phyloP scores from a whole-genome alignment of 2,888 invertebrate species.

The Cybosia mesomella region DNA sequence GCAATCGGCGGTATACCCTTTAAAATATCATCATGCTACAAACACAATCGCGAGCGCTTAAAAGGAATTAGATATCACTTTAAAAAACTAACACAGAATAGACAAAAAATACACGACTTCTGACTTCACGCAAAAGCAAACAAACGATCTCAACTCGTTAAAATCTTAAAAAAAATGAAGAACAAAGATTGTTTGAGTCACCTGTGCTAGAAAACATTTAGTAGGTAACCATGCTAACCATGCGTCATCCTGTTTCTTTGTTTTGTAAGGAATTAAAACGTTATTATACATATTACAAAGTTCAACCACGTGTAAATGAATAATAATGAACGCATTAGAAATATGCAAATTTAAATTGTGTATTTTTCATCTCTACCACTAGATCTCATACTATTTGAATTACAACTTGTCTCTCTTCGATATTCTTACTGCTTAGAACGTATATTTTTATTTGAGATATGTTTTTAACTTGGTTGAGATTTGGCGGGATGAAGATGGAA shows the following conservation, averaged over 20 bases:
- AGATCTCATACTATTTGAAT: background rate
- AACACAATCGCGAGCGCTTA: background rate
- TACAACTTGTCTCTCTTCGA: background rate
- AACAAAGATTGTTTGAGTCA: constrained; percentile 51
- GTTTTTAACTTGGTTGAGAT: too few species aligned
- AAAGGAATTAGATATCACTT: background rate
- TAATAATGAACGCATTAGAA: constrained; percentile 7
- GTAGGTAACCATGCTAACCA: too few species aligned
- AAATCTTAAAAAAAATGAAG: constrained; percentile 14
- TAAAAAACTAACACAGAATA: background rate
- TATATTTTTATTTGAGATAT: too few species aligned
- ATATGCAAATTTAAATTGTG: background rate
- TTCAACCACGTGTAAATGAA: constrained; percentile 27
- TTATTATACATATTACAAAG: constrained; percentile 20
- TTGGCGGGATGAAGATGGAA: too few species aligned
- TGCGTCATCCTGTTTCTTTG: constrained; percentile 41
- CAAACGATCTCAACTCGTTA: background rate
- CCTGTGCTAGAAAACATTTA: constrained; percentile 42
- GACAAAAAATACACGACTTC: constrained; percentile 4
- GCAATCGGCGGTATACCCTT: too few species aligned
- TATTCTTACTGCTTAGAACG: background rate
- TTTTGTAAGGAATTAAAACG: constrained; percentile 43
- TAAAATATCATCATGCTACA: background rate
- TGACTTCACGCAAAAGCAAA: background rate
- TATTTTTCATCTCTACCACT: background rate